These are phyloP conservation scores for Charina bottae DNA, from an alignment of 2,113 vertebrate genomes.

Conservation along the genomic window DNA sequence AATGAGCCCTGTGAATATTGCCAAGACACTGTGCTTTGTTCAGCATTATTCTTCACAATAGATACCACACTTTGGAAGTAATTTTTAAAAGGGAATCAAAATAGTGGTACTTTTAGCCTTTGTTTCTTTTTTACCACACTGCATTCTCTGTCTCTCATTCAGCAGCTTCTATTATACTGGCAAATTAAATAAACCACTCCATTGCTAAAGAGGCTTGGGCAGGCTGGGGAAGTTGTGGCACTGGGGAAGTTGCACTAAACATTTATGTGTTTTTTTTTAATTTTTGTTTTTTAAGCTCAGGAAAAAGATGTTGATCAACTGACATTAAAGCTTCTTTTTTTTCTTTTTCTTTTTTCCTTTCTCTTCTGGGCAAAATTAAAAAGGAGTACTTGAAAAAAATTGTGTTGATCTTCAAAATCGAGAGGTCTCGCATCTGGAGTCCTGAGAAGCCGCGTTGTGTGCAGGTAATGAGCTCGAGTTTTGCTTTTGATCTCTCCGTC, in stretches of 20 bases:
- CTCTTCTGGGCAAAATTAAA: background rate
- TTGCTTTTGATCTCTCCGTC: constrained; percentile 39
- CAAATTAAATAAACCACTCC: constrained; percentile 99
- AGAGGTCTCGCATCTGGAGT: constrained; percentile 57
- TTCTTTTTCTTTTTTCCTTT: background rate
- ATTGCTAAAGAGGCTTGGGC: constrained; percentile 84
- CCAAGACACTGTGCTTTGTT: constrained; percentile 95
- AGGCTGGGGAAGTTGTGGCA: constrained; percentile 75
- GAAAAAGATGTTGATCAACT: constrained; percentile 58
- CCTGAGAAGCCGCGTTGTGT: constrained; percentile 59
- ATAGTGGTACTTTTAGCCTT: constrained; percentile 97
- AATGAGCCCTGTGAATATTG: constrained; percentile 93
- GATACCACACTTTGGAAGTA: constrained; percentile 99
- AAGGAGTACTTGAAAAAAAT: constrained; percentile 60
- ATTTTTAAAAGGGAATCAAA: constrained; percentile 99
- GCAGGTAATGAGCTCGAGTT: constrained; percentile 60
- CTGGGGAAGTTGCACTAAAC: constrained; percentile 75
- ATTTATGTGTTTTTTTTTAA: constrained; percentile 55
- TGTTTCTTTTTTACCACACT: constrained; percentile 90
- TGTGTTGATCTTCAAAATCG: constrained; percentile 57
- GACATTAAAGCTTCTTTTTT: constrained; percentile 56
- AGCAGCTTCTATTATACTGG: constrained; percentile 91
- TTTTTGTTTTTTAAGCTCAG: constrained; percentile 48
- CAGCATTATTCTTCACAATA: constrained; percentile 94
- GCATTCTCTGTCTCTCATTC: constrained; percentile 91